A percentile compares a stretch with the other conserved stretches of the same genome.
These are phyloP conservation scores for Platycercus adscitus DNA, from an alignment of 2,113 vertebrate species.

Conservation along the genomic window DNA sequence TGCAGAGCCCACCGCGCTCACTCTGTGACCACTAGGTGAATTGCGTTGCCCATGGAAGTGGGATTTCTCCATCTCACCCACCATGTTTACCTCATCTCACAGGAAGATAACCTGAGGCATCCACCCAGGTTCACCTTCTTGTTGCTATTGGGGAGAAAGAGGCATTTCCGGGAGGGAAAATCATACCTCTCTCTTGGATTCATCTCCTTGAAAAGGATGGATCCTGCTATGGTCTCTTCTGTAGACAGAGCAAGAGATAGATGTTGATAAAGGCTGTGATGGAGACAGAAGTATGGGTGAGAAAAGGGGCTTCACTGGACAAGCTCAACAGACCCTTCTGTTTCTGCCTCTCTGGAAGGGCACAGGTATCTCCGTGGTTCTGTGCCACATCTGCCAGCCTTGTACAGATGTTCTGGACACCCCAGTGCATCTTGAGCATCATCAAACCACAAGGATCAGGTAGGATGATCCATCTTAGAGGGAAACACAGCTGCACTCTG, in stretches of 20 bases:
- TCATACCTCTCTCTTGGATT: not conserved
- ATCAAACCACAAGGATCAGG: not conserved
- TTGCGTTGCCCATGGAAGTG: not conserved
- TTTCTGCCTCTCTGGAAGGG: not conserved
- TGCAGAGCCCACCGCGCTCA: not conserved
- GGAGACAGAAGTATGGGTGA: not conserved
- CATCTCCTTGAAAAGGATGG: not conserved
- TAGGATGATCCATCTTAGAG: not conserved
- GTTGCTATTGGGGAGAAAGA: not conserved
- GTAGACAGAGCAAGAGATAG: not conserved
- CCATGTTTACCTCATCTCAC: not conserved
- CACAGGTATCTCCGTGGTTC: not conserved
- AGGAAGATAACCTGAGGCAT: not conserved
- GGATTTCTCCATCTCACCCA: not conserved
- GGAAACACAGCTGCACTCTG: not conserved
- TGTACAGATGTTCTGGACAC: not conserved
- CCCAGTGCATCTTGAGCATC: not conserved
- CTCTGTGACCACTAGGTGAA: rapidly evolving
- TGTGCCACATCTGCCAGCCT: not conserved
- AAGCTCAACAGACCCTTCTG: not conserved
- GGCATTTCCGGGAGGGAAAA: not conserved
- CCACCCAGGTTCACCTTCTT: not conserved
- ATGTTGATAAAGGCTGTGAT: not conserved
- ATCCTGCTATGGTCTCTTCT: not conserved
- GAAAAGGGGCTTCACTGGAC: not conserved